Evolutionary conservation across 2,888 invertebrate species (phyloP).

Genomic region (Alloscopus bannaensis): DNA sequence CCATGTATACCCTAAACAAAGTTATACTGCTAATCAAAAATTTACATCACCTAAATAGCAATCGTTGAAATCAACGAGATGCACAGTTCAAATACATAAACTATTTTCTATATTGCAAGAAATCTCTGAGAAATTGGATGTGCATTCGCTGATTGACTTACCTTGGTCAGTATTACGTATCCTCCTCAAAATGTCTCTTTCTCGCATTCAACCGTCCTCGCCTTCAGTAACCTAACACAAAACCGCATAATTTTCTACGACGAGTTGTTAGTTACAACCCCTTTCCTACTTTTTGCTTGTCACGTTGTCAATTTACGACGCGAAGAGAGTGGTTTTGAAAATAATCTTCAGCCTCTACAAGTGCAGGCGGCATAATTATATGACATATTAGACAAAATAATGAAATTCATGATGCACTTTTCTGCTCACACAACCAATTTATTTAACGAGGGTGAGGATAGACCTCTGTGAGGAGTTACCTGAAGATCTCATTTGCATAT

Average conservation of each 20-base stretch:
- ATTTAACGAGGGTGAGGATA: no score
- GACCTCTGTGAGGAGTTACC: no score
- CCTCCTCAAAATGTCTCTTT: constrained; percentile 24
- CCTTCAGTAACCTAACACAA: not conserved
- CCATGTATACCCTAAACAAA: no score
- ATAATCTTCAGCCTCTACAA: constrained; percentile 23
- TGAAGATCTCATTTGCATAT: constrained; percentile 53
- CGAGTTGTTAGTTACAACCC: not conserved
- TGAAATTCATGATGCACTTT: no score
- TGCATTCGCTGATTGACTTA: no score
- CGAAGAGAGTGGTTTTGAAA: constrained; percentile 43
- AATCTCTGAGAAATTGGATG: no score
- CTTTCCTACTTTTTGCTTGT: constrained; percentile 29
- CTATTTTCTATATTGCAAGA: no score
- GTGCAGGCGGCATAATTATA: constrained; percentile 46
- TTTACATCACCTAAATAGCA: no score
- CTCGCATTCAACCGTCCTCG: constrained; percentile 22
- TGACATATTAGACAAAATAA: not conserved
- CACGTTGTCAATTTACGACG: constrained; percentile 42
- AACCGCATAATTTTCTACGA: not conserved
- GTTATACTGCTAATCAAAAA: no score
- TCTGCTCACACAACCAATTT: no score
- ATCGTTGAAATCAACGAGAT: no score
- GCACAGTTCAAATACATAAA: no score
- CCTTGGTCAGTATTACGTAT: constrained; percentile 39